These are phyloP conservation scores for Oasisia sp. DNA, from an alignment of 2,888 invertebrate species.

Conservation along the genomic window DNA sequence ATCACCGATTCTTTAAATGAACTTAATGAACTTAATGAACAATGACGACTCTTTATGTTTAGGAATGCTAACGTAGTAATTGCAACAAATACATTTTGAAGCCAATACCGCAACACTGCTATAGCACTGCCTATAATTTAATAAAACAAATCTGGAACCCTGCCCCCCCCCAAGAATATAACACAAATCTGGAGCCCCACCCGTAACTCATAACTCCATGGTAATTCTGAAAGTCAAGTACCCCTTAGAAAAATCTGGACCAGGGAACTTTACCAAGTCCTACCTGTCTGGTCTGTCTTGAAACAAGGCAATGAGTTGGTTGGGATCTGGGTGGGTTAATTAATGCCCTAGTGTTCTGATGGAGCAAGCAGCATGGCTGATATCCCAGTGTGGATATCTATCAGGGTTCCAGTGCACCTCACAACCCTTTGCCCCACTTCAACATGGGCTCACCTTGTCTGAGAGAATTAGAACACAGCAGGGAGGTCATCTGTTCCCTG, in stretches of 20 bases:
- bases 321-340: background rate
- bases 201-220: background rate
- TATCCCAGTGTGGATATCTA: background rate
- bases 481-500: too few species aligned
- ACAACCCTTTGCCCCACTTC: background rate
- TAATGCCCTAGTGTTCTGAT: background rate
- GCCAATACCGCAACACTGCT: background rate
- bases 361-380: background rate
- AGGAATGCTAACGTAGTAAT: too few species aligned
- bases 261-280: background rate
- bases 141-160: too few species aligned
- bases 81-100: too few species aligned
- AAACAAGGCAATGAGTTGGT: background rate
- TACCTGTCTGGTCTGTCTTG: background rate
- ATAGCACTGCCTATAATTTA: background rate
- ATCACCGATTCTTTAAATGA: too few species aligned
- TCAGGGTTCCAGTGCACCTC: background rate
- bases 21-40: too few species aligned
- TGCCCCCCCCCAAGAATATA: too few species aligned
- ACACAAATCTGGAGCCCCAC: background rate
- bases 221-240: background rate
- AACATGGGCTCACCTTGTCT: background rate
- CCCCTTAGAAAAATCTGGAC: background rate
- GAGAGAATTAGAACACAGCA: too few species aligned
- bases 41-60: too few species aligned